Percentiles rank a stretch among this genome's conserved stretches.
Conservation (phyloP, 2,797 vertebrate genomes). For the Scleropages formosus region DNA sequence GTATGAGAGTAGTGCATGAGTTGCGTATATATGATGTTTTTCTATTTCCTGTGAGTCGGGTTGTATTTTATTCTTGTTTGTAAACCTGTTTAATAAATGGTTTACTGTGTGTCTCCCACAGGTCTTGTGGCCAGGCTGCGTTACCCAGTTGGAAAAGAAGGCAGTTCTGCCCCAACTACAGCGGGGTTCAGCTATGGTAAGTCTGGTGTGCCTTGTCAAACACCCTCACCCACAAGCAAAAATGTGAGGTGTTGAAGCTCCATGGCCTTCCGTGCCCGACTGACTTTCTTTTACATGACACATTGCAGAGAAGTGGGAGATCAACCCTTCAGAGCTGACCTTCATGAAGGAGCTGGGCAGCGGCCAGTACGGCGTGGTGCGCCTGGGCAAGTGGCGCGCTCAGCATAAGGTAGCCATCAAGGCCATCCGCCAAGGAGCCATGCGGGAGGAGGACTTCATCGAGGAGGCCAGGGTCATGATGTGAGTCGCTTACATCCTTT, state of each 20-base stretch:
- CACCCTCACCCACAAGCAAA: neutral
- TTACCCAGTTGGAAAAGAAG: constrained; percentile 80
- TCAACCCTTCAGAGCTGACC: constrained; percentile 74
- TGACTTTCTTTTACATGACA: too few species aligned
- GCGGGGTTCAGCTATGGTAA: constrained; percentile 95
- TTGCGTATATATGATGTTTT: too few species aligned
- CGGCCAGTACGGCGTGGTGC: constrained; percentile 81
- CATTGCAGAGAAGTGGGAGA: constrained; percentile 81
- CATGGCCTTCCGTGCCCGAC: too few species aligned
- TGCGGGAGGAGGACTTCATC: constrained; percentile 94
- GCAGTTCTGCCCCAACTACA: constrained; percentile 76
- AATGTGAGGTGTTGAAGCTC: neutral
- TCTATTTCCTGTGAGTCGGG: too few species aligned
- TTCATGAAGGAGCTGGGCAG: constrained; percentile 80
- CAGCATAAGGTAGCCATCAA: constrained; percentile 93
- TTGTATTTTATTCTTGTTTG: too few species aligned
- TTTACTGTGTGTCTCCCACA: constrained; percentile 45
- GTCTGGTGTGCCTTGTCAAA: neutral
- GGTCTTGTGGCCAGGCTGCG: constrained; percentile 86
- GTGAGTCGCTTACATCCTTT: constrained; percentile 61
- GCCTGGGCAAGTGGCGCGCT: constrained; percentile 76
- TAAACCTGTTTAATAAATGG: neutral
- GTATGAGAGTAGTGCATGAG: too few species aligned
- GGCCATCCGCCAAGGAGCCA: constrained; percentile 83
- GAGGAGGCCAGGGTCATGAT: constrained; percentile 98